These are phyloP conservation scores for Zaprionus kolodkinae DNA, from an alignment of 1,140 invertebrate species.

Conservation along the genomic window DNA sequence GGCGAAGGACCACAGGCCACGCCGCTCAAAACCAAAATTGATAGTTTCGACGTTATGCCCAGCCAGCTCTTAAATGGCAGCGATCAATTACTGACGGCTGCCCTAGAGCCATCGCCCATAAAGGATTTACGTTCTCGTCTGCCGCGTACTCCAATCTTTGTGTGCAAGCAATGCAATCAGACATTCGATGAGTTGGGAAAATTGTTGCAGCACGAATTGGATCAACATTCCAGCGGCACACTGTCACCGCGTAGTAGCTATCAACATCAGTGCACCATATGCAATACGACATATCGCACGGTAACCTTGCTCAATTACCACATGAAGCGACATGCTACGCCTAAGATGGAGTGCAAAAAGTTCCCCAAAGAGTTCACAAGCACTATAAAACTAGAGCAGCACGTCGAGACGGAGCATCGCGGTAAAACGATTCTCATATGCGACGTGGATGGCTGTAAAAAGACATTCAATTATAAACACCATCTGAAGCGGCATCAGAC, in stretches of 20 bases:
- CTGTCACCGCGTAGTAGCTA: constrained; percentile 18
- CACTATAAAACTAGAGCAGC: constrained; percentile 48
- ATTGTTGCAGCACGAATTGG: constrained; percentile 58
- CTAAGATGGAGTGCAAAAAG: constrained; percentile 47
- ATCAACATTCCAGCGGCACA: constrained; percentile 48
- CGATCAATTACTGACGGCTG: constrained; percentile 54
- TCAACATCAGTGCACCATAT: constrained; percentile 59
- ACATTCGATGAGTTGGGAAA: constrained; percentile 66
- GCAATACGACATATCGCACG: constrained; percentile 58
- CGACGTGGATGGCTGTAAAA: constrained; percentile 49
- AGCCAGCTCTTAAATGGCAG: constrained; percentile 54
- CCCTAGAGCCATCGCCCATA: constrained; percentile 31
- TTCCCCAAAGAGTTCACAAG: constrained; percentile 53
- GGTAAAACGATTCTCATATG: constrained; percentile 45
- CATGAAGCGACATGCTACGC: constrained; percentile 60
- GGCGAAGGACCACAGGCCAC: constrained; percentile 33
- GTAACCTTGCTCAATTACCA: constrained; percentile 66
- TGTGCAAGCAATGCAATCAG: constrained; percentile 64
- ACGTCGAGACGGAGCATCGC: constrained; percentile 45
- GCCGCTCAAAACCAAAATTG: constrained; percentile 24
- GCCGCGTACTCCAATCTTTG: constrained; percentile 36
- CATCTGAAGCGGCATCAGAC: constrained; percentile 74
- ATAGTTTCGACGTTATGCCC: constrained; percentile 16
- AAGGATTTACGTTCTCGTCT: constrained; percentile 42
- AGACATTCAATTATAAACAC: constrained; percentile 70